Evolutionary conservation across 2,113 vertebrate genomes (phyloP).

Genomic region (Pitta sordida): DNA sequence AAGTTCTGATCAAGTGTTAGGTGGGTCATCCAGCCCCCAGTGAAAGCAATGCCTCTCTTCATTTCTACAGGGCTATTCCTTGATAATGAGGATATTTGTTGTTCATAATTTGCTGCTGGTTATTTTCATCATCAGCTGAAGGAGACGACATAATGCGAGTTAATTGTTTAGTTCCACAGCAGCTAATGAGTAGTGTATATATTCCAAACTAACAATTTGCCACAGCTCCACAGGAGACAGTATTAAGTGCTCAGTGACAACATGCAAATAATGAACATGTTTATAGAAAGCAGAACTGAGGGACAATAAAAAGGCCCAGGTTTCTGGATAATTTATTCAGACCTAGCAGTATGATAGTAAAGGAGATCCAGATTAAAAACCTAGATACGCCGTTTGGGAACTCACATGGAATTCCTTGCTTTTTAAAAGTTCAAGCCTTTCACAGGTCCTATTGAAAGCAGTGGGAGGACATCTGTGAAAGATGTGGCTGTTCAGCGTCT

Average conservation of each 20-base stretch:
- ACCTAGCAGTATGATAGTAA: neutral
- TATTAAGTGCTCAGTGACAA: neutral
- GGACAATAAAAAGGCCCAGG: neutral
- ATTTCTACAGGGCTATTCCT: neutral
- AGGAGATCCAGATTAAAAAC: neutral
- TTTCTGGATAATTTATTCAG: neutral
- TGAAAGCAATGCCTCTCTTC: neutral
- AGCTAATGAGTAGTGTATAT: neutral
- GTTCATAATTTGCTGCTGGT: neutral
- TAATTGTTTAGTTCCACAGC: neutral
- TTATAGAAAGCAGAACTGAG: neutral
- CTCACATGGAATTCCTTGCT: neutral
- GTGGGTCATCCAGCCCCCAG: neutral
- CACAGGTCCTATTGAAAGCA: neutral
- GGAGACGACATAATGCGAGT: neutral
- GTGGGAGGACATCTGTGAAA: neutral
- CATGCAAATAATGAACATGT: neutral
- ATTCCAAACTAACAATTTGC: constrained; percentile 5
- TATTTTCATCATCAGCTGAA: neutral
- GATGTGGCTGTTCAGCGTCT: neutral
- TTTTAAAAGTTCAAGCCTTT: constrained; percentile 8
- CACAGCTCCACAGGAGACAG: neutral
- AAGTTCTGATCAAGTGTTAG: neutral
- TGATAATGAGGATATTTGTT: neutral
- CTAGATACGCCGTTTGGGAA: neutral